Evolutionary conservation across 23 tunicate species (phyloP), one percentile per base, ranked within the genome.

Genomic region (Oikopleura vanhoeffeni): DNA sequence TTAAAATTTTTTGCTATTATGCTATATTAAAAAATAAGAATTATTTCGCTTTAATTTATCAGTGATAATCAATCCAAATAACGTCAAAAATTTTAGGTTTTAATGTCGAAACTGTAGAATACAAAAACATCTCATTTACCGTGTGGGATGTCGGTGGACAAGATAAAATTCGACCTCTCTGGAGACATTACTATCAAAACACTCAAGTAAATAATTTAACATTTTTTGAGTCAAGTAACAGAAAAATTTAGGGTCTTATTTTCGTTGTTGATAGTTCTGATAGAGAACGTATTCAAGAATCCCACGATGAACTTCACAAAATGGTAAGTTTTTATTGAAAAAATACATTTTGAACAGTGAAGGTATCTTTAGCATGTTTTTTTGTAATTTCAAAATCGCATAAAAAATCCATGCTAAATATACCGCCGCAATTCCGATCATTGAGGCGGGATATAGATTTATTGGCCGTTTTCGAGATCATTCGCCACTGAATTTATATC

Each of bases 101-200:
- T 84, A 91, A 91, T 76, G 97, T 91, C 41, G 97, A 91, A 85
- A 91, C 97, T 0, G 97, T 91, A 27, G 97, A 91, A 76, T 91
- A 91, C 92, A 91, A 89, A 76, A 91, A 91, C 91, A 91, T 91
- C 88, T 89, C 92, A 41, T 91, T 91, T 76, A 91, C 97, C 34
- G 97, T 91, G 76, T 91, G 97, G 97, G 97, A 91, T 84, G 97
- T 91, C 85, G 97, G 97, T 76, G 97, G 97, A 76, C 97, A 91
- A 84, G 97, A 91, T 85, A 91, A 91, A 84, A 91, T 91, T 41
- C 88, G 96, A 39, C 96, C 96, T 1, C 64, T 91, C 76, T 91
- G 97, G 97, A 89, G 97, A 87, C 97, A 91, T 87, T 91, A 91
- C 40, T 91, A 86, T 71, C 97, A 91, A 84, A 91, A 91, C 85